Evolutionary conservation across 37 sponge, comb jelly and placozoan species (phyloP).

Genomic region (Aplysina aerophoba): DNA sequence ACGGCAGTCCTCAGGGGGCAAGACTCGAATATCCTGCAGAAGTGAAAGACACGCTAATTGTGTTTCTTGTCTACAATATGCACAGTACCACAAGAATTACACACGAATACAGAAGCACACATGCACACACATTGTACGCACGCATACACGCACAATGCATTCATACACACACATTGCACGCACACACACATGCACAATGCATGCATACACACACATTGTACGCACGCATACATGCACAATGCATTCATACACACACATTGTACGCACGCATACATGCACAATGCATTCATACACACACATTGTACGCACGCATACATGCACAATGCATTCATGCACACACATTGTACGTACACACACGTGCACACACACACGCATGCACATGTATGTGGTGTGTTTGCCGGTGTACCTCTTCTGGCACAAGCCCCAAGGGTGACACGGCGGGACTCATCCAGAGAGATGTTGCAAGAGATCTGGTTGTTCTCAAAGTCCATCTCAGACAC

Average conservation of each 20-base stretch:
- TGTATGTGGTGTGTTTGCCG: too few species aligned
- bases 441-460: not conserved
- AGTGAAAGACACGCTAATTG: too few species aligned
- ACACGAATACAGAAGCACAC: not conserved
- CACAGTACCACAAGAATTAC: too few species aligned
- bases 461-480: conserved; percentile 74
- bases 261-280: conserved; percentile 2
- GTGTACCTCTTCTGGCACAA: not conserved
- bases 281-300: conserved; percentile 1
- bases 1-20: too few species aligned
- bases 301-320: too few species aligned
- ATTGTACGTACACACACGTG: too few species aligned
- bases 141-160: not conserved
- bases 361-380: too few species aligned
- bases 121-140: conserved; percentile 7
- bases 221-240: conserved; percentile 1
- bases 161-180: not conserved
- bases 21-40: too few species aligned
- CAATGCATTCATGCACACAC: too few species aligned
- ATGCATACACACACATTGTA: conserved; percentile 1
- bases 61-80: too few species aligned
- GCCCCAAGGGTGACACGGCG: not conserved
- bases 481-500: conserved; percentile 67
- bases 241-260: conserved; percentile 8
- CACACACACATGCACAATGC: conserved; percentile 16